Base-by-base conservation (phyloP, 2,888 invertebrate genomes). In the Macrosoma leucophasiata region DNA sequence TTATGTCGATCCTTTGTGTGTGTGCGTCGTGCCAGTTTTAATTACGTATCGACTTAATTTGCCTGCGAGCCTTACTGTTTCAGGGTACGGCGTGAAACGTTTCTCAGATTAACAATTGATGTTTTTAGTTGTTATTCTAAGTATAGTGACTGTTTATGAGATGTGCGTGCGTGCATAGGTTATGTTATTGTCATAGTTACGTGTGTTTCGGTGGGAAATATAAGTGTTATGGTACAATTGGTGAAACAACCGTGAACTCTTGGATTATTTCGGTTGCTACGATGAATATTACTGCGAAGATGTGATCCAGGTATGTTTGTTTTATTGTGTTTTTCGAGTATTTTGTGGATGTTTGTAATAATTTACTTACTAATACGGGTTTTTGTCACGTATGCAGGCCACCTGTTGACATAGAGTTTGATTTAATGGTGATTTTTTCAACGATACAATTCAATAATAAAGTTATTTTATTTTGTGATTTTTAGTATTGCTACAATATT, bases 41-140 rank as follows among this genome's bases (percentile, higher is more conserved):
- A 84, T 84, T 84, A 84, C 79, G 82, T 84, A 84, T 84, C 77
- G 84, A 84, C 84, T 82, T 84, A 82, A 82, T 81, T 81, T 81
- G 76, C 76, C 63, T 70, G 64, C 71, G 71, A 67, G 63, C 61
- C 69, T 50, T 61, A 63, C 55, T 61, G 61, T 59, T 57, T 59
- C 58, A 55, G 59, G 56, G 57, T 54, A 61, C 58, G 58, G 61
- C 60, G n/a, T 56, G 46, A 49, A 52, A 48, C 57, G 57, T 48
- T 62, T 51, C 36, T 29, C 30, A 12, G 24, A 13, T 27, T 30
- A 33, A 38, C 36, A n/a, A 41, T 39, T 38, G 23, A 28, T 40
- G 25, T 46, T 39, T 29, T 24, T 33, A 42, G 41, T 48, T 45
- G 25, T 35, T 10, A 26, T 36, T 24, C 11, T 26, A 24, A 33